These are phyloP conservation scores for Aelia acuminata DNA, from an alignment of 2,888 invertebrate species.

Conservation along the genomic window DNA sequence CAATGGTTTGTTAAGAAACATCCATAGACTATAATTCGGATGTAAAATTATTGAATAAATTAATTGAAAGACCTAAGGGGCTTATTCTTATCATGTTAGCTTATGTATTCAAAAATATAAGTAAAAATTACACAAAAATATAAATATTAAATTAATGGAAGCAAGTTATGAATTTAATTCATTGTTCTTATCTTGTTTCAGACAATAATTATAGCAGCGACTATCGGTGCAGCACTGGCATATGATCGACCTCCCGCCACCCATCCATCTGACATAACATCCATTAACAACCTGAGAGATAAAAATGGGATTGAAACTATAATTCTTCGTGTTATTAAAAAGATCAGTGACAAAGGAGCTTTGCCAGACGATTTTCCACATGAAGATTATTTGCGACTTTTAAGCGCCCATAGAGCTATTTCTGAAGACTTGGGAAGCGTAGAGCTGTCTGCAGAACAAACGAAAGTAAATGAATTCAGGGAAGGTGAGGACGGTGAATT, in stretches of 20 bases:
- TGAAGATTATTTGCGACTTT: slow-evolving; percentile 56
- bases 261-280: slow-evolving; percentile 51
- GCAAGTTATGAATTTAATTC: neutral
- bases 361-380: slow-evolving; percentile 66
- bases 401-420: slow-evolving; percentile 48
- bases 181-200: slow-evolving; percentile 6
- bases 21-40: too few relatives aligned
- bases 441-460: slow-evolving; percentile 53
- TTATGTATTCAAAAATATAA: too few relatives aligned
- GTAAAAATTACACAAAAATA: neutral
- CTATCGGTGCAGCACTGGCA: neutral
- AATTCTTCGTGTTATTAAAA: slow-evolving; percentile 81
- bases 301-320: slow-evolving; percentile 81
- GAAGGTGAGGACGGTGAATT: slow-evolving; percentile 46
- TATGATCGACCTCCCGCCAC: slow-evolving; percentile 32
- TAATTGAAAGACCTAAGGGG: too few relatives aligned
- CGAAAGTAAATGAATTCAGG: slow-evolving; percentile 37
- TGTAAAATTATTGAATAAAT: too few relatives aligned
- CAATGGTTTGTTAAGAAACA: too few relatives aligned
- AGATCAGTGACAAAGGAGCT: slow-evolving; percentile 75
- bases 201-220: neutral
- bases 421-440: slow-evolving; percentile 61
- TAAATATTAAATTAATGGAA: neutral
- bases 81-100: too few relatives aligned
- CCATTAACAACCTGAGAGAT: slow-evolving; percentile 66